phyloP scores from a whole-genome alignment of 2,113 vertebrate species.

The Triplophysa siluroides region DNA sequence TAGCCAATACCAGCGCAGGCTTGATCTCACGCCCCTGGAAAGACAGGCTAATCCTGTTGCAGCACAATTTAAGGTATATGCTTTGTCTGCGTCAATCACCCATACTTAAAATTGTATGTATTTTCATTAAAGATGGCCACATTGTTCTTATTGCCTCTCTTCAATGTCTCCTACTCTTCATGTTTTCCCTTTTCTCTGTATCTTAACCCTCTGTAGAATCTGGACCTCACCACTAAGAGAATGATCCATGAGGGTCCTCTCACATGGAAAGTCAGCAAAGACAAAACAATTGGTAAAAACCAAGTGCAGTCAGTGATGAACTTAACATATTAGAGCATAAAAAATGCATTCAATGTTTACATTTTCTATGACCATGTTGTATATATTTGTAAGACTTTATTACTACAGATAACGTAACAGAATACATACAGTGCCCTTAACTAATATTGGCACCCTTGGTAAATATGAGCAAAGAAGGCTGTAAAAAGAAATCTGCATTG shows the following conservation, averaged over 20 bases:
- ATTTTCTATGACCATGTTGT: too few species aligned
- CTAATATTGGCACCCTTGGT: too few species aligned
- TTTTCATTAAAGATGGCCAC: neutral
- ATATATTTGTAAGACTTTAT: too few species aligned
- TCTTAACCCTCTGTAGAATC: conserved; percentile 69
- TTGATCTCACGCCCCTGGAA: conserved; percentile 81
- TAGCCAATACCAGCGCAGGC: conserved; percentile 85
- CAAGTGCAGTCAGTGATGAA: neutral
- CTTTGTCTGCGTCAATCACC: neutral
- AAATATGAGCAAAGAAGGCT: too few species aligned
- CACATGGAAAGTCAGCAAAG: conserved; percentile 87
- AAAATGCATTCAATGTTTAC: too few species aligned
- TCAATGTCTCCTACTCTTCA: too few species aligned
- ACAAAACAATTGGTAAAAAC: conserved; percentile 86
- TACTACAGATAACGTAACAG: too few species aligned
- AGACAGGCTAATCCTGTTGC: conserved; percentile 78
- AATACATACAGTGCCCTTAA: too few species aligned
- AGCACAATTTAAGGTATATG: conserved; percentile 84
- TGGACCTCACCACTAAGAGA: conserved; percentile 86
- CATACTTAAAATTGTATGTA: neutral
- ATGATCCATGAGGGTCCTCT: conserved; percentile 94
- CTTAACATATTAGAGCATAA: too few species aligned
- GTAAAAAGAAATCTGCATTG: too few species aligned
- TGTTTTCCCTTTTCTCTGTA: too few species aligned
- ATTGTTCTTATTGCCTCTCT: neutral